These are phyloP conservation scores for Ceyx cyanopectus DNA, from an alignment of 2,113 vertebrate genomes.

Conservation along the genomic window DNA sequence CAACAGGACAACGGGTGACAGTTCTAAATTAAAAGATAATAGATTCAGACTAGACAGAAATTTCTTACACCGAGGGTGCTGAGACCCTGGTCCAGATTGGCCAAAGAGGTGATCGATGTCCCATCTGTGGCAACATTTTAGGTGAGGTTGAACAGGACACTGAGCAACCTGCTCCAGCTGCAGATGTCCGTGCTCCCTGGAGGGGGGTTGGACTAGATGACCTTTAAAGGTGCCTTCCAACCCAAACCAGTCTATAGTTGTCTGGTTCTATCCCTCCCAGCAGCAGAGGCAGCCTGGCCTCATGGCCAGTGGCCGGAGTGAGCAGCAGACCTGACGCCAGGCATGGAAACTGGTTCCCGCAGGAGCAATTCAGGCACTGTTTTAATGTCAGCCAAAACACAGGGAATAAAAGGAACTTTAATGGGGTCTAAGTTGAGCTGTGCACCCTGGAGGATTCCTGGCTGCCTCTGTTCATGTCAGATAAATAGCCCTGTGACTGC, in stretches of 20 bases:
- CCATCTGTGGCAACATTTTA: not conserved
- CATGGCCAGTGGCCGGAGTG: fast-evolving
- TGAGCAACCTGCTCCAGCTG: not conserved
- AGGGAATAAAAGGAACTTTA: slow-evolving; percentile 49
- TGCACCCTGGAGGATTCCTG: slow-evolving; percentile 50
- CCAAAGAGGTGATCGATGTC: not conserved
- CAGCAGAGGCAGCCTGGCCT: fast-evolving
- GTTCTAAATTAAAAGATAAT: not conserved
- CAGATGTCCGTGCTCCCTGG: not conserved
- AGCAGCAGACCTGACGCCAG: not conserved
- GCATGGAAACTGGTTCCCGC: not conserved
- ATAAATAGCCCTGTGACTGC: slow-evolving; percentile 62
- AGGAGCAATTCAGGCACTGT: not conserved
- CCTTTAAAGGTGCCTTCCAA: not conserved
- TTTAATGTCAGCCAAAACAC: slow-evolving; percentile 3
- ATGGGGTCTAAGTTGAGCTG: slow-evolving; percentile 40
- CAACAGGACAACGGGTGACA: not conserved
- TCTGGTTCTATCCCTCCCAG: not conserved
- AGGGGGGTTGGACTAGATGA: not conserved
- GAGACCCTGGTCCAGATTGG: not conserved
- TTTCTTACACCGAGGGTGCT: not conserved
- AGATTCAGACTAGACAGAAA: not conserved
- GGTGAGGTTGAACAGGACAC: not conserved
- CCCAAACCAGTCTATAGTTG: not conserved
- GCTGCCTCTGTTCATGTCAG: slow-evolving; percentile 53